Conservation (phyloP, 1,140 invertebrate genomes). For the Drosophila ercepeae region DNA sequence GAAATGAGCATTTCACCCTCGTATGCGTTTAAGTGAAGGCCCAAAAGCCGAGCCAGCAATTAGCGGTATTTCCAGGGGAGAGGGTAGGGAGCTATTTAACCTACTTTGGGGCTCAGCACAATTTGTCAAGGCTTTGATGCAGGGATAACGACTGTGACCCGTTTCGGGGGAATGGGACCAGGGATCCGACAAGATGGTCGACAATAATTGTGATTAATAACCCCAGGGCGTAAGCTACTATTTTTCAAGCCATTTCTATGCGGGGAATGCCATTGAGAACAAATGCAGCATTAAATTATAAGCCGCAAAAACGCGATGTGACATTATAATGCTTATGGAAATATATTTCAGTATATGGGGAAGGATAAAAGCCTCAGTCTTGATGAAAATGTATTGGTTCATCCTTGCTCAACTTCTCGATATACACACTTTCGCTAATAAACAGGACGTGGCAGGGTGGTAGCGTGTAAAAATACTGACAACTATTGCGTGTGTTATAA, state of each 20-base stretch:
- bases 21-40: conserved; percentile 26
- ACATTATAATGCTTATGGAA: conserved; percentile 27
- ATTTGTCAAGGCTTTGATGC: conserved; percentile 43
- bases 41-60: conserved; percentile 34
- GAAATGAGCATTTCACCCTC: conserved; percentile 36
- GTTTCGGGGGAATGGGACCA: conserved; percentile 7
- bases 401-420: not conserved
- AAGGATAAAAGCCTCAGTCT: not conserved
- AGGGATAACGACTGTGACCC: conserved; percentile 44
- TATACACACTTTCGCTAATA: not conserved
- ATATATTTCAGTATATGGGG: conserved; percentile 14
- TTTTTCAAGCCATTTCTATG: conserved; percentile 21
- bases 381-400: conserved; percentile 30
- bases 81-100: conserved; percentile 21
- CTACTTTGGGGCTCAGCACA: conserved; percentile 41
- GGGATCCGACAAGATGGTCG: conserved; percentile 19
- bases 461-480: not conserved
- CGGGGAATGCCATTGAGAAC: conserved; percentile 23
- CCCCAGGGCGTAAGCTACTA: conserved; percentile 39
- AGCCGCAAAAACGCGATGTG: conserved; percentile 1
- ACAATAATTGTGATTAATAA: conserved; percentile 76
- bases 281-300: conserved; percentile 40
- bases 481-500: not conserved
- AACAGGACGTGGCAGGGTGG: not conserved
- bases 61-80: conserved; percentile 31